These are phyloP conservation scores for Lepidothrix coronata DNA, from an alignment of 2,113 vertebrate genomes.

Conservation along the genomic window DNA sequence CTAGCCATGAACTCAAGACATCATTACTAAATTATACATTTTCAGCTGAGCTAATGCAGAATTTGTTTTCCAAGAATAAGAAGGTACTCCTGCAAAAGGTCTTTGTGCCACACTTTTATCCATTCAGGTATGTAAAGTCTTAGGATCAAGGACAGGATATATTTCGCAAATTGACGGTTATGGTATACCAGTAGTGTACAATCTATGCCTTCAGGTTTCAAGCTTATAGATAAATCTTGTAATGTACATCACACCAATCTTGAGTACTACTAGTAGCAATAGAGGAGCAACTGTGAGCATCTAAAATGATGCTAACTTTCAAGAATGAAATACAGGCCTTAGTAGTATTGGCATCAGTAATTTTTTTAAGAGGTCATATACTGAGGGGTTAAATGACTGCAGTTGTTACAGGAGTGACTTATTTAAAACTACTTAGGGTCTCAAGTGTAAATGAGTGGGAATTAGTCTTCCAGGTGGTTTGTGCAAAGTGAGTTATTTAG, in stretches of 20 bases:
- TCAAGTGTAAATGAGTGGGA: not conserved
- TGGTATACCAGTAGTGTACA: not conserved
- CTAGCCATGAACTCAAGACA: not conserved
- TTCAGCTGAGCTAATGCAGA: not conserved
- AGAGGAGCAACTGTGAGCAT: not conserved
- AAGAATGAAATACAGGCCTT: not conserved
- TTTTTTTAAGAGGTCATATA: not conserved
- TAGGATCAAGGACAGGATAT: not conserved
- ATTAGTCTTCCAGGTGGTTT: slow-evolving; percentile 1
- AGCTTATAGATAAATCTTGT: not conserved
- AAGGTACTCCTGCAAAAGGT: not conserved
- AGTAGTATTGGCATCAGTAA: not conserved
- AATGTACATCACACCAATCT: not conserved
- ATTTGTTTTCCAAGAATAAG: not conserved
- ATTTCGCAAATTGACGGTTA: not conserved
- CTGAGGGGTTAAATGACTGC: not conserved
- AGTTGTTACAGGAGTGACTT: not conserved
- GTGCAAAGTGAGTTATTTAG: not conserved
- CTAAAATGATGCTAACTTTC: not conserved
- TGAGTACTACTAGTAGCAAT: not conserved
- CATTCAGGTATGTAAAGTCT: not conserved
- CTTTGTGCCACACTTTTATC: not conserved
- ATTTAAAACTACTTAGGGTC: not conserved
- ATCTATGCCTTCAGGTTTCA: not conserved
- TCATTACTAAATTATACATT: not conserved